Evolutionary conservation across 2,888 invertebrate species (phyloP).

Genomic region (Apotomis turbidana): DNA sequence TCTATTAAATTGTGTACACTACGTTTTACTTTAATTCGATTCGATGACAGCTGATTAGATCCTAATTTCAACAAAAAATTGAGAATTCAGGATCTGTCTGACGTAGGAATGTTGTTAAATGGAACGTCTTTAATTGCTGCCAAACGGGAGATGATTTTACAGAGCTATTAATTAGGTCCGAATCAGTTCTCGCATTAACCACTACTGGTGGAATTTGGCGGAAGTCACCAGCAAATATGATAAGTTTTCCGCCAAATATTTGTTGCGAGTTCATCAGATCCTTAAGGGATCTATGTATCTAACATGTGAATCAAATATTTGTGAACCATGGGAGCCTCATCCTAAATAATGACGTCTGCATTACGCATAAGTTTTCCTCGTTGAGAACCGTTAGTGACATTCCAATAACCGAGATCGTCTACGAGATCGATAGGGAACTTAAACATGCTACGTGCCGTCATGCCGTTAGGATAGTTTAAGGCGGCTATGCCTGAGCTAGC

Average conservation of each 20-base stretch:
- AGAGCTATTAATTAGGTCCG: background rate
- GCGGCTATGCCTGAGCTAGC: conserved; percentile 21
- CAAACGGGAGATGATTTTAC: conserved; percentile 8
- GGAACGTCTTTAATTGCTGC: conserved; percentile 4
- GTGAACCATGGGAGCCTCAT: conserved; percentile 38
- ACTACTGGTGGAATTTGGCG: conserved; percentile 43
- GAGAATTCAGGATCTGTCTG: conserved; percentile 1
- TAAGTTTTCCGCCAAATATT: conserved; percentile 41
- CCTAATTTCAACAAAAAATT: conserved; percentile 3
- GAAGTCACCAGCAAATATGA: conserved; percentile 44
- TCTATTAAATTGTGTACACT: conserved; percentile 14
- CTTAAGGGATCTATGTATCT: conserved; percentile 19
- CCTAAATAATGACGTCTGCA: conserved; percentile 27
- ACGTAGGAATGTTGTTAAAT: conserved; percentile 2
- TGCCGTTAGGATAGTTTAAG: conserved; percentile 16
- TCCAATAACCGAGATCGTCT: conserved; percentile 30
- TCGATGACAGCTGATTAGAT: conserved; percentile 1
- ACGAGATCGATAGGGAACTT: conserved; percentile 24
- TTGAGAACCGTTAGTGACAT: background rate
- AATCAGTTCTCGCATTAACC: conserved; percentile 1
- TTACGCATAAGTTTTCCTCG: conserved; percentile 24
- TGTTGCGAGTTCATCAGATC: conserved; percentile 33
- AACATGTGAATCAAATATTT: conserved; percentile 35
- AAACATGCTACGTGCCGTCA: conserved; percentile 29
- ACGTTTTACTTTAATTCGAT: background rate